Evolutionary conservation across 2,797 vertebrate genomes (phyloP).

Genomic region (Takifugu rubripes): DNA sequence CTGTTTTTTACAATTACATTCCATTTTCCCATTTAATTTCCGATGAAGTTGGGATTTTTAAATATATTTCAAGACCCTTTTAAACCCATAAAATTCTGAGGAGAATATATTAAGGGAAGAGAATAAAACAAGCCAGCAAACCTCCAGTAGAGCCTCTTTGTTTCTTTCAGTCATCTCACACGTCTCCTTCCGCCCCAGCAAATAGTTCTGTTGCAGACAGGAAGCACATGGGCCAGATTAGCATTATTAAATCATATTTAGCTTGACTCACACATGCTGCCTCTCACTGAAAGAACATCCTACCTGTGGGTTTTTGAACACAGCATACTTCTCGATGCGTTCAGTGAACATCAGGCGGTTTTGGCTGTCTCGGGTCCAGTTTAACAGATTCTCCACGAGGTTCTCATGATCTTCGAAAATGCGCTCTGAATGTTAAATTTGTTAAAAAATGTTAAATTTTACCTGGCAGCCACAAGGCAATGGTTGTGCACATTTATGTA

Average conservation of each 20-base stretch:
- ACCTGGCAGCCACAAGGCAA: neutral
- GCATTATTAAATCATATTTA: neutral
- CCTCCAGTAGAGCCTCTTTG: slow-evolving; percentile 97
- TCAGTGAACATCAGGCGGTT: slow-evolving; percentile 96
- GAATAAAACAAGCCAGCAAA: slow-evolving; percentile 43
- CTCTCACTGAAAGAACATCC: neutral
- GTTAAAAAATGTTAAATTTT: neutral
- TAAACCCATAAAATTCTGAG: neutral
- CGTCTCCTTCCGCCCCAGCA: slow-evolving; percentile 94
- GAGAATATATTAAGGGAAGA: neutral
- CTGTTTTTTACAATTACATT: too few relatives aligned
- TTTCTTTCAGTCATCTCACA: slow-evolving; percentile 97
- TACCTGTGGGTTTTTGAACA: slow-evolving; percentile 98
- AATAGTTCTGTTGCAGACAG: slow-evolving; percentile 84
- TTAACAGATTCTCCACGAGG: slow-evolving; percentile 95
- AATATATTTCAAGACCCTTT: too few relatives aligned
- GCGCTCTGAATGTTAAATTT: slow-evolving; percentile 75
- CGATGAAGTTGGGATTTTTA: too few relatives aligned
- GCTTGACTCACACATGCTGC: neutral
- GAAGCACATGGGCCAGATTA: neutral
- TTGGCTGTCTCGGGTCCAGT: slow-evolving; percentile 97
- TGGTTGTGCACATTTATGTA: neutral
- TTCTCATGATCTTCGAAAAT: slow-evolving; percentile 99
- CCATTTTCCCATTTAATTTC: neutral
- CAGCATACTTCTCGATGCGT: slow-evolving; percentile 93